Base-by-base conservation (phyloP, 2,797 vertebrate genomes). In the Urosaurus nigricauda region DNA sequence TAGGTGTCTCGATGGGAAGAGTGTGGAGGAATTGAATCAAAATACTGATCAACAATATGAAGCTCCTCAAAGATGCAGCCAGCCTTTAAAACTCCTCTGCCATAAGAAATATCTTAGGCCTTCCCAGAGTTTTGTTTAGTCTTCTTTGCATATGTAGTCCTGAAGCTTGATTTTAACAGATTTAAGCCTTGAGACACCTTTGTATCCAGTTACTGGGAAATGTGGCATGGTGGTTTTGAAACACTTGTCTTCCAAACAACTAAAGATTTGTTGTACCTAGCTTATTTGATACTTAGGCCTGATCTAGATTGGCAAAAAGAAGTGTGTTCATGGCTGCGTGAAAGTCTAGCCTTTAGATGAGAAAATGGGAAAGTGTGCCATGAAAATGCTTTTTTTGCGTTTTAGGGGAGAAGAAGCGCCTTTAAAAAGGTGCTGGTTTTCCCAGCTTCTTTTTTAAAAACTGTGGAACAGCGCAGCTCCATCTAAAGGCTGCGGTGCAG, bases 11-110 rank as follows among this genome's bases (percentile, higher is more conserved):
- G 1, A 16, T 35, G 79, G 78, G 86, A 84, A 84, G 4, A 70
- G 5, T 32, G 85, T 86, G 51, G 8, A 71, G 12, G 88, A 84
- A 88, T 13, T 81, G 51, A 1, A 26, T 88, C 17, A 71, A 89
- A 90, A 91, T 80, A 89, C 1, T 86, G 68, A 85, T 87, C 47
- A 79, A 84, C 83, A 90, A 91, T 89, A 9, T 6, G 78, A 85
- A 88, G 65, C 21, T 87, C 32, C 0, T 77, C 21, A 93, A 26
- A 92, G 89, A 89, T 43, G 79, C 4, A 90, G 73, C 0, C 5
- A 68, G 14, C 63, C 47, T 17, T 82, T 83, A 79, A 92, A 93
- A 87, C 24, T 81, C 0, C 74, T 2, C 63, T 2, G 88, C 58
- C 86, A 87, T 75, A 60, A 82, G 29, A 71, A 84, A 83, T 32